phyloP scores from a whole-genome alignment of 1,140 invertebrate species.

The Platyscapa corneri region DNA sequence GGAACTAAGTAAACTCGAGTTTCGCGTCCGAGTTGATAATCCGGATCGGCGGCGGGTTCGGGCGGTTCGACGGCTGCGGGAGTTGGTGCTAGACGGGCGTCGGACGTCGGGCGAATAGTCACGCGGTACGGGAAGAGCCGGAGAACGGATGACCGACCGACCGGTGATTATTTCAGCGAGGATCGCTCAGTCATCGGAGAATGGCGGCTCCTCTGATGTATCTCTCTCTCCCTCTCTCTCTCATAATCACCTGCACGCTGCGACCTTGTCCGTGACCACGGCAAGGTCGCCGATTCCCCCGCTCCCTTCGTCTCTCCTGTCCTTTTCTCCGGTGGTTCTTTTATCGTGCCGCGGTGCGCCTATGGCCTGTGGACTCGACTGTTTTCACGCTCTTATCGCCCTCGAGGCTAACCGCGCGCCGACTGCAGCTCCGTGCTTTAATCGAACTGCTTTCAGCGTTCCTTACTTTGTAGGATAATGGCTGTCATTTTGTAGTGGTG shows the following conservation, averaged over 20 bases:
- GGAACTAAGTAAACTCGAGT: too few relatives aligned
- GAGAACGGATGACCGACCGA: conserved; percentile 52
- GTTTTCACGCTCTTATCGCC: conserved; percentile 28
- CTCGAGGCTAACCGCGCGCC: not conserved
- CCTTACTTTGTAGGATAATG: not conserved
- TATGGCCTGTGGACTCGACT: not conserved
- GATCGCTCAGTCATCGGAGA: conserved; percentile 65
- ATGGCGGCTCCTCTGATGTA: conserved; percentile 64
- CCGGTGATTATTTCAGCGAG: conserved; percentile 64
- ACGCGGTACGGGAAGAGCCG: not conserved
- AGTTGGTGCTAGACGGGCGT: not conserved
- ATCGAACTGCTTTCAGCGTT: not conserved
- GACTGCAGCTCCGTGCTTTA: not conserved
- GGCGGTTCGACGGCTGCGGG: not conserved
- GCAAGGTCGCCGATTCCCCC: conserved; percentile 57
- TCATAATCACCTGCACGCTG: conserved; percentile 59
- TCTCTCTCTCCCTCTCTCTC: conserved; percentile 23
- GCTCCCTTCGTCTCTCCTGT: conserved; percentile 29
- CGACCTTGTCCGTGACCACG: conserved; percentile 53
- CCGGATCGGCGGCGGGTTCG: too few relatives aligned
- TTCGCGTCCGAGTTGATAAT: too few relatives aligned
- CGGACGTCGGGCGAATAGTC: conserved; percentile 15
- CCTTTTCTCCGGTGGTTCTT: not conserved
- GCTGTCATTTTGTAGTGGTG: not conserved
- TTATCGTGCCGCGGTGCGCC: not conserved